phyloP scores from a whole-genome alignment of 1,140 invertebrate genomes.

The Phocides pigmalion region DNA sequence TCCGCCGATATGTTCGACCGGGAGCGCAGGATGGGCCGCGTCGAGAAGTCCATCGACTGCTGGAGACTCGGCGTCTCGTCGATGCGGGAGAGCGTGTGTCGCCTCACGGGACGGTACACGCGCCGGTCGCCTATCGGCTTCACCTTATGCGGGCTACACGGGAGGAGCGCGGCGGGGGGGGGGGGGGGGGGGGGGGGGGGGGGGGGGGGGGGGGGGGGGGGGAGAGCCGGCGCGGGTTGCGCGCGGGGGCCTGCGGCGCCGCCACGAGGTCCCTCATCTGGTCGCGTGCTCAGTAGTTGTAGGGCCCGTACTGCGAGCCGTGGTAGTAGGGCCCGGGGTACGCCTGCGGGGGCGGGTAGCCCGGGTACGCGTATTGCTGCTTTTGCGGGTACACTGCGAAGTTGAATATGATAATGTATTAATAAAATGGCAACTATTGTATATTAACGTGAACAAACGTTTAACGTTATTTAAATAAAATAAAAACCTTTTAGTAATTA shows the following conservation, averaged over 20 bases:
- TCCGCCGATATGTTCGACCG: slow-evolving; percentile 71
- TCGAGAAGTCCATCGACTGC: slow-evolving; percentile 64
- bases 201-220: slow-evolving; percentile 49
- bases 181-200: slow-evolving; percentile 70
- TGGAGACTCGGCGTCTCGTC: slow-evolving; percentile 75
- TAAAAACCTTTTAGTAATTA: too few relatives aligned
- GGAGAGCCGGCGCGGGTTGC: slow-evolving; percentile 54
- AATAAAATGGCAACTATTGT: too few relatives aligned
- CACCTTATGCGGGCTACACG: too few relatives aligned
- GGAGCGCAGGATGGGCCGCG: slow-evolving; percentile 57
- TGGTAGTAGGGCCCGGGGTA: slow-evolving; percentile 95
- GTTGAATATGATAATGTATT: background rate
- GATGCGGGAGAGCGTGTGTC: slow-evolving; percentile 75
- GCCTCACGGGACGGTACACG: slow-evolving; percentile 64
- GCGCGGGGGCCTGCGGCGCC: slow-evolving; percentile 75
- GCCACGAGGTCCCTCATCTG: slow-evolving; percentile 78
- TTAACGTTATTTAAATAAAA: too few relatives aligned
- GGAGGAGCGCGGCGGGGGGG: slow-evolving; percentile 73
- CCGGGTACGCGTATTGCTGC: slow-evolving; percentile 95
- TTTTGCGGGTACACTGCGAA: slow-evolving; percentile 95
- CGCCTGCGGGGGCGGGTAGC: slow-evolving; percentile 90
- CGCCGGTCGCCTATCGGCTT: slow-evolving; percentile 63
- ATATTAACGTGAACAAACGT: too few relatives aligned
- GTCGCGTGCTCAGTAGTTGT: slow-evolving; percentile 90
- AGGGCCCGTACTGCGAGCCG: slow-evolving; percentile 96